phyloP scores from a whole-genome alignment of 2,888 invertebrate genomes.

The Hedychridium roseum region DNA sequence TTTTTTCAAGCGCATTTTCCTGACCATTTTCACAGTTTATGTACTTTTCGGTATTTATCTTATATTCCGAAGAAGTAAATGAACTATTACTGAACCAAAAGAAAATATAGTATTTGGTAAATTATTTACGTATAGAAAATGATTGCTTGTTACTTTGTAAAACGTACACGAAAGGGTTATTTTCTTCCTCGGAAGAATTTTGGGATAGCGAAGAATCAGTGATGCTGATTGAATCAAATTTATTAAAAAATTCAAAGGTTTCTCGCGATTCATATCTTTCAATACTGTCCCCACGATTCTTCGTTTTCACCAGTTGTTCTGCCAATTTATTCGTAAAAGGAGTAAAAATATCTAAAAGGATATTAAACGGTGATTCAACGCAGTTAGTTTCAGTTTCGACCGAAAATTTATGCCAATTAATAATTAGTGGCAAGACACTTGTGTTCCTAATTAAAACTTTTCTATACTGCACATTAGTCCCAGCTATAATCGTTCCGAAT shows the following conservation, averaged over 20 bases:
- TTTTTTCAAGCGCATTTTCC: no score
- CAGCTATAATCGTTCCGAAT: conserved; percentile 40
- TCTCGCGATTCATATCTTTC: neutral
- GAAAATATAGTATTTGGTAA: no score
- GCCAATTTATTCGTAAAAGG: conserved; percentile 28
- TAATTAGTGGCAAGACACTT: conserved; percentile 43
- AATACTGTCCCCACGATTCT: neutral
- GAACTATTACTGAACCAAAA: no score
- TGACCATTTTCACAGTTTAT: no score
- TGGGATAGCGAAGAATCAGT: neutral
- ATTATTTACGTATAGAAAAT: no score
- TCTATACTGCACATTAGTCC: conserved; percentile 27
- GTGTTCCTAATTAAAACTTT: conserved; percentile 48
- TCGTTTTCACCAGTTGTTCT: neutral
- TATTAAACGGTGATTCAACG: conserved; percentile 37
- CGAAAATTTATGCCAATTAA: conserved; percentile 53
- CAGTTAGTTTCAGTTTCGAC: conserved; percentile 18
- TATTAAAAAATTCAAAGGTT: neutral
- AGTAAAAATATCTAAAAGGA: conserved; percentile 38
- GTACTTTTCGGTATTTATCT: no score
- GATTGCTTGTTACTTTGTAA: no score
- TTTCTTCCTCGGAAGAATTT: no score
- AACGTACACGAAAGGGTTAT: no score
- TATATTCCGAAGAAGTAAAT: no score
- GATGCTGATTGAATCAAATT: neutral